Evolutionary conservation across 2,888 invertebrate species (phyloP).

Genomic region (Zygogramma bicolorata): DNA sequence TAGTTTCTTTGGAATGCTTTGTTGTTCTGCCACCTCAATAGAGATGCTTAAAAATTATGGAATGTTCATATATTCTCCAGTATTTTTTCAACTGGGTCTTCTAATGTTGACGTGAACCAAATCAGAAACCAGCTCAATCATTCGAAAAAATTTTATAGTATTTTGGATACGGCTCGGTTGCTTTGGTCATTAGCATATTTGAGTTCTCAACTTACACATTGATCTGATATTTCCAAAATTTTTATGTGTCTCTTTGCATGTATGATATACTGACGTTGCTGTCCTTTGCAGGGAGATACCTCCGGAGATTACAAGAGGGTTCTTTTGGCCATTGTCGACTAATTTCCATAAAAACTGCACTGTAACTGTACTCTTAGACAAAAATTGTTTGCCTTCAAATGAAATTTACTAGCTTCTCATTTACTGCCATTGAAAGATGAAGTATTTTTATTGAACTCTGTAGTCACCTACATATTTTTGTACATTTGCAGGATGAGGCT

Average conservation of each 20-base stretch:
- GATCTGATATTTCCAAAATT: neutral
- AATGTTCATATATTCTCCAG: no score
- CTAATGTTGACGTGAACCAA: no score
- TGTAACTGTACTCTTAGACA: constrained; percentile 46
- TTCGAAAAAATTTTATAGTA: no score
- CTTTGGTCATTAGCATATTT: no score
- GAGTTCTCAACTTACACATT: no score
- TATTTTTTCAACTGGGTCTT: no score
- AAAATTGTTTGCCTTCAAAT: constrained; percentile 45
- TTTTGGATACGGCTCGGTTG: no score
- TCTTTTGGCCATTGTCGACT: constrained; percentile 84
- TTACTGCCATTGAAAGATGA: constrained; percentile 56
- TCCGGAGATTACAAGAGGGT: constrained; percentile 94
- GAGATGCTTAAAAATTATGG: no score
- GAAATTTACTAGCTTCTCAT: constrained; percentile 56
- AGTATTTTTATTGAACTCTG: constrained; percentile 19
- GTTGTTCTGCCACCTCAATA: no score
- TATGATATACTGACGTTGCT: constrained; percentile 51
- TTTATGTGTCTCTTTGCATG: constrained; percentile 3
- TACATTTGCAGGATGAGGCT: constrained; percentile 73
- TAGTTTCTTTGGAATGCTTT: no score
- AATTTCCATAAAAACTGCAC: constrained; percentile 53
- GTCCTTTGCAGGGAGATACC: constrained; percentile 85
- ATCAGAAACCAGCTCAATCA: no score
- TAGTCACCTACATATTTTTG: constrained; percentile 25